Evolutionary conservation across 2,888 invertebrate genomes (phyloP), one percentile per base, ranked within the genome.

Genomic region (Sinodicranocentrus sp.): DNA sequence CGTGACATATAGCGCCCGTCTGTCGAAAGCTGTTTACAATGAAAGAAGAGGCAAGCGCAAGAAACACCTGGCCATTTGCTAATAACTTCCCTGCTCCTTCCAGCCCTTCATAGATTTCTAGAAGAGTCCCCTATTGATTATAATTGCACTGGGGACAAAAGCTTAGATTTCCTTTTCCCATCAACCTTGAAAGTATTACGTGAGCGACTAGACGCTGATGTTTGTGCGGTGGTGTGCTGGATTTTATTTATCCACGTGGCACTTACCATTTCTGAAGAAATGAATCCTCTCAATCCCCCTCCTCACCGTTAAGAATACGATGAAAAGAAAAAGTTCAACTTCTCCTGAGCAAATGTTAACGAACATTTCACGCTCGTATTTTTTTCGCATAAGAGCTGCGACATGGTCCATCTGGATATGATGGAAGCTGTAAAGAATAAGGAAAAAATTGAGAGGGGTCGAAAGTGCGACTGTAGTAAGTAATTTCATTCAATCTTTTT

Each of bases 211-310:
- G n/a, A n/a, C n/a, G n/a, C n/a, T n/a, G n/a, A n/a, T n/a, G n/a
- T n/a, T n/a, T n/a, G n/a, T n/a, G n/a, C 59, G 59, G 77, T 71
- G 78, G 17, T 70, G 70, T 52, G 19, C 33, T n/a, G 3, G 39
- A 72, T 52, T 78, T 15, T 68, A 82, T 82, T 82, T 73, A 68
- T 73, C 82, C 82, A 82, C 82, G 82, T 82, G 82, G 43, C 80
- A 79, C 33, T 67, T n/a, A n/a, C 59, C 43, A 33, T 57, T 54
- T 21, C 33, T 33, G 10, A 33, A 33, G 10, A 33, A 13, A 54
- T 39, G 19, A 52, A 48, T 5, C 15, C n/a, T n/a, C n/a, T n/a
- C n/a, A n/a, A n/a, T n/a, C n/a, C n/a, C 23, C 28, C 21, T 28
- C 59, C 6, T 21, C 59, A 28, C 52, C 15, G 15, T 17, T n/a